A percentile compares a stretch with the other conserved stretches of the same genome.
These are phyloP conservation scores for Atrichornis clamosus DNA, from an alignment of 2,113 vertebrate species.

Conservation along the genomic window DNA sequence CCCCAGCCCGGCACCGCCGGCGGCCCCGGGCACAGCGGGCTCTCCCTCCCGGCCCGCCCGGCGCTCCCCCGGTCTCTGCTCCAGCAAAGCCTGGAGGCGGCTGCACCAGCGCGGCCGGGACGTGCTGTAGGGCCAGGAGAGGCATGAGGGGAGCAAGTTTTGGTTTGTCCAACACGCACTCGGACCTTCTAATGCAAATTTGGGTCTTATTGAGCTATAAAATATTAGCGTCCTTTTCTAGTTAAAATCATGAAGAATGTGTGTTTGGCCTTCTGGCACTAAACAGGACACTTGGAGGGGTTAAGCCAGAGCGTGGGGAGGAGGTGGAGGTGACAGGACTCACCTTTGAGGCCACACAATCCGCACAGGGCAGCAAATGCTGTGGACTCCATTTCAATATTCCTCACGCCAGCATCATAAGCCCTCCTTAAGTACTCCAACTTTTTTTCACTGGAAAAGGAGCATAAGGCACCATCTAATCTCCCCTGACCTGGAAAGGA, in stretches of 20 bases:
- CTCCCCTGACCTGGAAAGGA: slow-evolving; percentile 79
- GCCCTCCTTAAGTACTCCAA: slow-evolving; percentile 83
- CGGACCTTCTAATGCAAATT: background rate
- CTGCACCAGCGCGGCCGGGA: fast-evolving
- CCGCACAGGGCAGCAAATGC: slow-evolving; percentile 87
- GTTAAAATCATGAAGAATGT: background rate
- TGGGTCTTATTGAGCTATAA: background rate
- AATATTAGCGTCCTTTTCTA: background rate
- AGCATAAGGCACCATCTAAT: slow-evolving; percentile 83
- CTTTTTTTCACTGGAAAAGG: slow-evolving; percentile 85
- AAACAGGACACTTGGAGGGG: fast-evolving
- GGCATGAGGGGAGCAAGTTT: fast-evolving
- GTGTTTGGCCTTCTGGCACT: background rate
- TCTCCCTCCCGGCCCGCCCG: too few species aligned
- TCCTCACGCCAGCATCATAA: slow-evolving; percentile 76
- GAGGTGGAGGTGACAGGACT: background rate
- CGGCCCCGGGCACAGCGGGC: too few species aligned
- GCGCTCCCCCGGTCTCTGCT: background rate
- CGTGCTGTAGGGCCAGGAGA: background rate
- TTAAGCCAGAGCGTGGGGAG: background rate
- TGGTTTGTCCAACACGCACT: fast-evolving
- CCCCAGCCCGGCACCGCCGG: background rate
- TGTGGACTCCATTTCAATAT: slow-evolving; percentile 88
- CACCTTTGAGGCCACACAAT: slow-evolving; percentile 85
- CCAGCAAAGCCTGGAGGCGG: too few species aligned